A percentile compares a stretch with the other conserved stretches of the same genome.
Conservation (phyloP, 2,797 vertebrate species). For the Tachyglossus aculeatus region DNA sequence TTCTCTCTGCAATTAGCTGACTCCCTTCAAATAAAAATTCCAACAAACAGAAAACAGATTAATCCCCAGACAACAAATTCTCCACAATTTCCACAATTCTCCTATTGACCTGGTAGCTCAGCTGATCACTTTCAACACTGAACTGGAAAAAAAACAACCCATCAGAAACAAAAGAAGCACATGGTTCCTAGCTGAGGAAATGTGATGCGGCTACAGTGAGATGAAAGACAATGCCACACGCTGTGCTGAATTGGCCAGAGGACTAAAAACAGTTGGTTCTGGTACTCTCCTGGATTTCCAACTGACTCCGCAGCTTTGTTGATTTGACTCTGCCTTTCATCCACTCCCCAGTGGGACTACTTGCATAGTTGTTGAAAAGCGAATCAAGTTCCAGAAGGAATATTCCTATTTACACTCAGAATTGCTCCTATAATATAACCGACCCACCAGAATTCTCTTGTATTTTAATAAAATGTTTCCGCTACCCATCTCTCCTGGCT, state of each 20-base stretch:
- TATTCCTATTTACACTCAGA: no score
- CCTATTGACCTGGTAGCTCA: slow-evolving; percentile 46
- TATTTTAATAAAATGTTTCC: no score
- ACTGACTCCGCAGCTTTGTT: no score
- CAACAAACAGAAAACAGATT: slow-evolving; percentile 53
- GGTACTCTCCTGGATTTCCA: slow-evolving; percentile 72
- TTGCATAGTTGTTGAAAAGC: no score
- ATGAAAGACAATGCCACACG: slow-evolving; percentile 19
- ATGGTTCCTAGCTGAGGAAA: slow-evolving; percentile 60
- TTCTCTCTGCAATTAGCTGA: slow-evolving; percentile 59
- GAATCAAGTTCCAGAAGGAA: no score
- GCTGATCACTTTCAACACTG: slow-evolving; percentile 57
- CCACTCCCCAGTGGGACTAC: no score
- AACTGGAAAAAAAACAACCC: slow-evolving; percentile 47
- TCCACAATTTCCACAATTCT: neutral
- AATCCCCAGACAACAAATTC: slow-evolving; percentile 63
- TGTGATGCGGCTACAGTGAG: slow-evolving; percentile 60
- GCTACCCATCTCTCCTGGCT: no score
- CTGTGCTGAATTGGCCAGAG: slow-evolving; percentile 40
- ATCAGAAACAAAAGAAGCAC: slow-evolving; percentile 57
- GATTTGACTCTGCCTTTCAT: no score
- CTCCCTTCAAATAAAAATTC: slow-evolving; percentile 34
- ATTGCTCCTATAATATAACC: no score
- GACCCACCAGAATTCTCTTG: no score
- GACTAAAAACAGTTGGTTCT: slow-evolving; percentile 71